Conservation (phyloP, 2,797 vertebrate species). For the Lithobates sylvaticus region DNA sequence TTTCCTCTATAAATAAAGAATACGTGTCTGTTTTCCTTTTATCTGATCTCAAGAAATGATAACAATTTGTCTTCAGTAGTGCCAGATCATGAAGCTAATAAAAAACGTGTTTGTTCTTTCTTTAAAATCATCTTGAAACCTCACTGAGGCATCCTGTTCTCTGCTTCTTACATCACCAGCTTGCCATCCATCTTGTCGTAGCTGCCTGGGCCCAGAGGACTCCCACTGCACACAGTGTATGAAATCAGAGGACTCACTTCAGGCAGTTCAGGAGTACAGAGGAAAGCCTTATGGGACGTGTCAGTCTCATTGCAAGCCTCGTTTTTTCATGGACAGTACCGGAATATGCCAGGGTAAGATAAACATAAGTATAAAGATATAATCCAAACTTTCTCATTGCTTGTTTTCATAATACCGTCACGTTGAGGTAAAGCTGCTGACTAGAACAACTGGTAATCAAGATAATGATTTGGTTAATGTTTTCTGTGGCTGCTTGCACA, state of each 20-base stretch:
- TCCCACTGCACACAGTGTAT: conserved; percentile 81
- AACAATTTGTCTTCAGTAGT: background rate
- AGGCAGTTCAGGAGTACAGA: conserved; percentile 63
- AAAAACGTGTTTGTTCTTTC: background rate
- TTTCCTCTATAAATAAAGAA: no score
- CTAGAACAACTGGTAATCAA: background rate
- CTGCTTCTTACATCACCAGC: conserved; percentile 70
- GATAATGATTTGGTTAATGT: conserved; percentile 4
- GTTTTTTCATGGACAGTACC: conserved; percentile 75
- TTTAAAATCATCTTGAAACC: background rate
- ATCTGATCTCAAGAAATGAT: background rate
- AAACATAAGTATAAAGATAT: background rate
- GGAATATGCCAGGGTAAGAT: conserved; percentile 84
- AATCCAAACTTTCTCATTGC: background rate
- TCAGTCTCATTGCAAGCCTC: conserved; percentile 75
- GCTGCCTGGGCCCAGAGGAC: conserved; percentile 81
- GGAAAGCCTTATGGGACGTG: conserved; percentile 77
- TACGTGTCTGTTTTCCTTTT: background rate
- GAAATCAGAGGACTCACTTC: conserved; percentile 78
- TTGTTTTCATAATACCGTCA: background rate
- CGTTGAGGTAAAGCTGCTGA: background rate
- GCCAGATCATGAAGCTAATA: background rate
- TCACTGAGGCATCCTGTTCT: conserved; percentile 19
- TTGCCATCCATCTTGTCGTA: conserved; percentile 86
- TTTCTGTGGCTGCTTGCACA: background rate